Evolutionary conservation across 2,888 invertebrate species (phyloP).

Genomic region (Dryococelus australis): DNA sequence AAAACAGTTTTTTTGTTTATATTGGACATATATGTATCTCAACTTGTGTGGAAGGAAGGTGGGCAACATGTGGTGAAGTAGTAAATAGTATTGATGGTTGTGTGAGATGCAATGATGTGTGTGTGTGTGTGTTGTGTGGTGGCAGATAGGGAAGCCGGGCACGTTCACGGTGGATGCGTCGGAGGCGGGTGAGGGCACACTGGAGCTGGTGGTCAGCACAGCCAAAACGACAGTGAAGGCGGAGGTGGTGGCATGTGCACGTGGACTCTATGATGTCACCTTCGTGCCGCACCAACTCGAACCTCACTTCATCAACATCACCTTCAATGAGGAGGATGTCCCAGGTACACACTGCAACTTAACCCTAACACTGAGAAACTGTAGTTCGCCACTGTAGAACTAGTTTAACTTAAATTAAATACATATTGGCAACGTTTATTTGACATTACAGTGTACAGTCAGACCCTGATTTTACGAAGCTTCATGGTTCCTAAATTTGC

Average conservation of each 20-base stretch:
- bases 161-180: slow-evolving; percentile 95
- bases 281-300: slow-evolving; percentile 90
- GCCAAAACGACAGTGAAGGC: slow-evolving; percentile 89
- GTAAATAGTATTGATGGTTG: too few relatives aligned
- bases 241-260: slow-evolving; percentile 86
- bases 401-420: too few relatives aligned
- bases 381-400: too few relatives aligned
- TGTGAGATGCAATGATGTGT: background rate
- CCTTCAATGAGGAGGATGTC: slow-evolving; percentile 91
- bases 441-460: too few relatives aligned
- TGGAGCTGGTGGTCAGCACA: slow-evolving; percentile 91
- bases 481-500: too few relatives aligned
- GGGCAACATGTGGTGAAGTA: too few relatives aligned
- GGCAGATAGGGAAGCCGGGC: slow-evolving; percentile 83
- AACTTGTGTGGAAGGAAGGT: too few relatives aligned
- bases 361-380: too few relatives aligned
- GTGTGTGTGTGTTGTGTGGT: background rate
- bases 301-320: slow-evolving; percentile 90
- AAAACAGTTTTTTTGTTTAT: too few relatives aligned
- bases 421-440: too few relatives aligned
- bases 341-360: slow-evolving; percentile 60
- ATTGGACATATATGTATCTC: too few relatives aligned
- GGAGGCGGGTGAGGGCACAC: slow-evolving; percentile 92
- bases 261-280: slow-evolving; percentile 91
- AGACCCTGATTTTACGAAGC: too few relatives aligned